Conservation (phyloP, 2,797 vertebrate species). For the Lacerta bilineata region DNA sequence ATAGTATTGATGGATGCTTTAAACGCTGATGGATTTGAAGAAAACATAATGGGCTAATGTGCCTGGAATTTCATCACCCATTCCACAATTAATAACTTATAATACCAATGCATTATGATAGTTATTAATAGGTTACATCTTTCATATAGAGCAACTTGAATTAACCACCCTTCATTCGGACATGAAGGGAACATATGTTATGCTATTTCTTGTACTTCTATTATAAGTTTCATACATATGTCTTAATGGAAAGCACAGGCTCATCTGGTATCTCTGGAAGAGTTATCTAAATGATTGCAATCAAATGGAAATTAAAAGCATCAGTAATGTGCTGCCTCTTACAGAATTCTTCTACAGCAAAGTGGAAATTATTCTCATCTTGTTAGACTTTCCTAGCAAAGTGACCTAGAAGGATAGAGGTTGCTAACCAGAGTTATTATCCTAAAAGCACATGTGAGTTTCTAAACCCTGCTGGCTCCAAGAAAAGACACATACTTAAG, state of each 20-base stretch:
- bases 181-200: slow-evolving; percentile 29
- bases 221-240: slow-evolving; percentile 36
- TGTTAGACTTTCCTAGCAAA: slow-evolving; percentile 7
- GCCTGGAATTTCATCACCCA: slow-evolving; percentile 17
- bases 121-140: slow-evolving; percentile 48
- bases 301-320: slow-evolving; percentile 45
- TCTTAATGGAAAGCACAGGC: slow-evolving; percentile 28
- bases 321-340: neutral
- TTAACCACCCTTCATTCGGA: slow-evolving; percentile 36
- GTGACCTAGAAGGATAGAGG: neutral
- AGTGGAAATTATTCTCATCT: neutral
- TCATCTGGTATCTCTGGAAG: slow-evolving; percentile 18
- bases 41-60: slow-evolving; percentile 37
- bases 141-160: slow-evolving; percentile 44
- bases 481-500: neutral
- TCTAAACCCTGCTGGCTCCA: neutral
- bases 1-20: slow-evolving; percentile 6
- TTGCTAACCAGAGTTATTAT: slow-evolving; percentile 6
- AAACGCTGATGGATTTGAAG: neutral
- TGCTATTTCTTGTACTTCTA: slow-evolving; percentile 39
- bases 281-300: slow-evolving; percentile 41
- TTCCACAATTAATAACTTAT: slow-evolving; percentile 28
- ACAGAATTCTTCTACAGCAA: neutral
- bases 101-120: slow-evolving; percentile 23
- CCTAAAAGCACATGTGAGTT: slow-evolving; percentile 19